These are phyloP conservation scores for Cochlearius cochlearius DNA, from an alignment of 2,113 vertebrate genomes.

Conservation along the genomic window DNA sequence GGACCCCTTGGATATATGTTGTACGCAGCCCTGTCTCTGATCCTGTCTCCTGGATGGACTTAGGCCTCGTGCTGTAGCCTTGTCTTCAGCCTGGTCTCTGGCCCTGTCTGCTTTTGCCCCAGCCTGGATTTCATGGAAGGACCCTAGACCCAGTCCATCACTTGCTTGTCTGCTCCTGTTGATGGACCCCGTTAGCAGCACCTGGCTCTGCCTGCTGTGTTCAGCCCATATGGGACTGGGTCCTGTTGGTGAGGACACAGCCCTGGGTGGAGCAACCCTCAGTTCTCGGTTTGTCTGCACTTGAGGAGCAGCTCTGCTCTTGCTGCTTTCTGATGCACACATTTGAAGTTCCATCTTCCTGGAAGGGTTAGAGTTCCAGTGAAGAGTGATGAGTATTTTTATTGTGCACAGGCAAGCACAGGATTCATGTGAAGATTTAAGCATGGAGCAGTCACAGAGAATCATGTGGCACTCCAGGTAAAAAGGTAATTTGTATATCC, in stretches of 20 bases:
- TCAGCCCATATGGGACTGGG: not conserved
- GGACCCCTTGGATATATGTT: not conserved
- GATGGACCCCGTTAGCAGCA: not conserved
- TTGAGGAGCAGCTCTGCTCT: not conserved
- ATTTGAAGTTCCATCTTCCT: not conserved
- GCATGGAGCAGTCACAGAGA: not conserved
- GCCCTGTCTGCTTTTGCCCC: not conserved
- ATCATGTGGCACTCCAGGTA: not conserved
- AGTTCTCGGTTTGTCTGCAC: rapidly evolving
- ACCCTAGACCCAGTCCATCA: too few relatives aligned
- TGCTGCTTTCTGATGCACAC: not conserved
- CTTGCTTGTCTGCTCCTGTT: not conserved
- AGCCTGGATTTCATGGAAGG: not conserved
- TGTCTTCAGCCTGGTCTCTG: not conserved
- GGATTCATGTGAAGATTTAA: not conserved
- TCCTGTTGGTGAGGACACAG: not conserved
- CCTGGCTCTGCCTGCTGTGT: not conserved
- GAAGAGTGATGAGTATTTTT: not conserved
- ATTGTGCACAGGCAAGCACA: not conserved
- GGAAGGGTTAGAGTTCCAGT: not conserved
- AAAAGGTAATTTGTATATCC: not conserved
- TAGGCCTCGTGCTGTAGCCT: not conserved
- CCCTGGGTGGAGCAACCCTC: not conserved
- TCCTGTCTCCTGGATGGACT: not conserved
- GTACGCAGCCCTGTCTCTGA: not conserved